Evolutionary conservation across 2,797 vertebrate genomes (phyloP), one percentile per base, ranked within the genome.

Genomic region (Fratercula arctica): DNA sequence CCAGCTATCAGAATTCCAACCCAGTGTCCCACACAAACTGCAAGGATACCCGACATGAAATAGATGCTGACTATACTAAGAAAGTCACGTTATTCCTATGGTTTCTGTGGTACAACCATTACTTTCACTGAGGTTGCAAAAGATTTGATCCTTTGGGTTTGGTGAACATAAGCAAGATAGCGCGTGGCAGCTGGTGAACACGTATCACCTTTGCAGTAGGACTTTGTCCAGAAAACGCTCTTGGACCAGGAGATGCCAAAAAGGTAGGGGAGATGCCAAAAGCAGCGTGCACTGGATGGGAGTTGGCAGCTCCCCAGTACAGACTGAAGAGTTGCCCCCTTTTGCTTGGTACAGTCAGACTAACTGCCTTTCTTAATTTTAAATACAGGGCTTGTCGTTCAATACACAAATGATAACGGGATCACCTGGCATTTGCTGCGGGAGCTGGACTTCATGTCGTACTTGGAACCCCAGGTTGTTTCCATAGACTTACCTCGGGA

Each of bases 391-490:
- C 98, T 99, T 63, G 96, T 99, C 63, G 98, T 99, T 92, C 99
- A 99, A 82, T 99, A 99, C 96, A 99, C 99, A 37, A 99, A 98
- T 69, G 99, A 99, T 96, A 99, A 99, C 3, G 99, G 99, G 5
- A 98, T 99, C 66, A 97, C 98, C 91, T 99, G 99, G 99, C 98
- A 99, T 92, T 98, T 99, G 91, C 97, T 99, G 45, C 97, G 99
- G 33, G 99, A 99, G 97, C 94, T 99, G 94, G 99, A 99, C 96
- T 99, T 99, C 89, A 98, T 98, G 97, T 99, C 99, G 0, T 99
- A 99, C 96, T 97, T 99, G 95, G 99, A 99, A 79, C 99, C 99
- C 24, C 99, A 99, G 93, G 98, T 99, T 46, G 98, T 99, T 73
- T 99, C 99, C 2, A 99, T 99, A 37, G 99, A 99, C 94, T 96